Percentiles rank a stretch among this genome's conserved stretches.
phyloP scores from a whole-genome alignment of 2,797 vertebrate genomes.

The Danio kyathit region DNA sequence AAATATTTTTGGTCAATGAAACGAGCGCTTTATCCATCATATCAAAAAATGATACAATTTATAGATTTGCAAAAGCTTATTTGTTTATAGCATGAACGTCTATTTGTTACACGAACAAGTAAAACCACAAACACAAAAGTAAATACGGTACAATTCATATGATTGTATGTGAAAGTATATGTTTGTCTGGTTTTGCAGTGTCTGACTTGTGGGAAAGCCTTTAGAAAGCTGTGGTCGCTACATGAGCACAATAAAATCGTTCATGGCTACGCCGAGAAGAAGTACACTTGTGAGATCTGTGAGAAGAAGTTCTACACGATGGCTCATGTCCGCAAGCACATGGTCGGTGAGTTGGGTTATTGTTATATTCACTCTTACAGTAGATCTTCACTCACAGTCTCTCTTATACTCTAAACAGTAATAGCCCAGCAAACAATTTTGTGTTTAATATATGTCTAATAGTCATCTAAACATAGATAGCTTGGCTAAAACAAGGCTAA shows the following conservation, averaged over 20 bases:
- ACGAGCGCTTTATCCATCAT: too few species aligned
- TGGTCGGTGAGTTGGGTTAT: slow-evolving; percentile 91
- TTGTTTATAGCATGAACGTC: neutral
- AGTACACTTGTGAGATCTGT: slow-evolving; percentile 97
- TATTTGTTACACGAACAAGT: neutral
- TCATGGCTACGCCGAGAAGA: slow-evolving; percentile 95
- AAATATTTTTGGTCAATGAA: too few species aligned
- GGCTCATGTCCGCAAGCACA: slow-evolving; percentile 98
- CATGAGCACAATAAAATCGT: slow-evolving; percentile 98
- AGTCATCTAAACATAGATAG: too few species aligned
- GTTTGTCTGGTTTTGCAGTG: slow-evolving; percentile 79
- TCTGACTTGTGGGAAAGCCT: slow-evolving; percentile 91
- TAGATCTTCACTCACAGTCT: neutral
- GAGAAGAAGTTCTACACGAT: slow-evolving; percentile 99
- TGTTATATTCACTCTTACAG: neutral
- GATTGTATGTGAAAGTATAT: neutral
- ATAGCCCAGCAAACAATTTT: too few species aligned
- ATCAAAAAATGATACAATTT: too few species aligned
- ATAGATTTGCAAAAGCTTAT: neutral
- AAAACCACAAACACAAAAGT: neutral
- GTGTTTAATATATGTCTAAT: too few species aligned
- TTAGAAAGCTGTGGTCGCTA: slow-evolving; percentile 98
- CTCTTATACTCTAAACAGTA: neutral
- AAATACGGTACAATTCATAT: neutral
- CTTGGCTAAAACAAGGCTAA: too few species aligned